Evolutionary conservation across 2,113 vertebrate genomes (phyloP).

Genomic region (Takifugu flavidus): DNA sequence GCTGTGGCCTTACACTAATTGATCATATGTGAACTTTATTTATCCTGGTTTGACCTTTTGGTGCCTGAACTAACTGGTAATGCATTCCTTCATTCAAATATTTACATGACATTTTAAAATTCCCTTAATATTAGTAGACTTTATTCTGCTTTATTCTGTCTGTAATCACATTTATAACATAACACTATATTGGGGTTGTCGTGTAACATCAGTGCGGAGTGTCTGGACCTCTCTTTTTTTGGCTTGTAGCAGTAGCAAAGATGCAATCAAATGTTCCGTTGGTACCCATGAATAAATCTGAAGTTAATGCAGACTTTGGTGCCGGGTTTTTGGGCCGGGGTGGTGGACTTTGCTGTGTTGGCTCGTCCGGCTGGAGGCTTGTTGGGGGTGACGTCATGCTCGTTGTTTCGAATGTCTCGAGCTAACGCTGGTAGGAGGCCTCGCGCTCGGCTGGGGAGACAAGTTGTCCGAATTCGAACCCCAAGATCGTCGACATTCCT

Average conservation of each 20-base stretch:
- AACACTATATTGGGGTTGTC: too few relatives aligned
- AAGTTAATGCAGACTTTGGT: not conserved
- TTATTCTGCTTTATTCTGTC: too few relatives aligned
- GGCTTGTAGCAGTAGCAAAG: not conserved
- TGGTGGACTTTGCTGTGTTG: slow-evolving; percentile 24
- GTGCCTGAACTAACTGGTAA: not conserved
- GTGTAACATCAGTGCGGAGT: not conserved
- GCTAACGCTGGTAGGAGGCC: slow-evolving; percentile 68
- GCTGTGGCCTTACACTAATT: not conserved
- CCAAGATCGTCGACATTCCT: slow-evolving; percentile 58
- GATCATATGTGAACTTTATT: slow-evolving; percentile 19
- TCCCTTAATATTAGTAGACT: too few relatives aligned
- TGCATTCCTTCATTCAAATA: too few relatives aligned
- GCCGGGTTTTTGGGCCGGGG: not conserved
- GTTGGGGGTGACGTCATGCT: slow-evolving; percentile 69
- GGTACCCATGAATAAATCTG: not conserved
- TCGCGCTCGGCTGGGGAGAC: slow-evolving; percentile 50
- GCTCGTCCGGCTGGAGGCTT: slow-evolving; percentile 42
- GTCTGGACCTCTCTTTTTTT: not conserved
- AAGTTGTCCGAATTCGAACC: slow-evolving; percentile 58
- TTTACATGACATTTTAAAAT: too few relatives aligned
- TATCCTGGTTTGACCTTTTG: not conserved
- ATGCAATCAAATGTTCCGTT: slow-evolving; percentile 17
- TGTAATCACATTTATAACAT: too few relatives aligned
- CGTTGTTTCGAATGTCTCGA: slow-evolving; percentile 72